These are phyloP conservation scores for Tribolium freemani DNA, from an alignment of 2,888 invertebrate species.

Conservation along the genomic window DNA sequence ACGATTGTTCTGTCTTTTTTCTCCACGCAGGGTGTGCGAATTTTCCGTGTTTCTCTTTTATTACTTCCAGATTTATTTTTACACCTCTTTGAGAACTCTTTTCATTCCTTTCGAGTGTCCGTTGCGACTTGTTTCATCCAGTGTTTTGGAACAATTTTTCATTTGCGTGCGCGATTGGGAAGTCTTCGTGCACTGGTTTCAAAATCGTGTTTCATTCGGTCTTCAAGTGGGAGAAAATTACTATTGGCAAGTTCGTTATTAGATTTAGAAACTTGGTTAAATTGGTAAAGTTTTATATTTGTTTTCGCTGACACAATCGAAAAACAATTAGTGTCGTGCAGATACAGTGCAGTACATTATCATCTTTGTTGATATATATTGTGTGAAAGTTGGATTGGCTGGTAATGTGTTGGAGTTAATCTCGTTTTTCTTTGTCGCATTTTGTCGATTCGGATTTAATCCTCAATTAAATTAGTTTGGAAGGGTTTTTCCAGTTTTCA, in stretches of 20 bases:
- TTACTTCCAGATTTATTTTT: neutral
- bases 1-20: neutral
- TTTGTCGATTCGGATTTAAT: slow-evolving; percentile 8
- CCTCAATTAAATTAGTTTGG: slow-evolving; percentile 4
- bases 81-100: neutral
- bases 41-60: neutral
- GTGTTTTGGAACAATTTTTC: neutral
- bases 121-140: neutral
- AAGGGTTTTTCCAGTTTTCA: slow-evolving; percentile 13
- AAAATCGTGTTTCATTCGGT: neutral
- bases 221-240: slow-evolving; percentile 27
- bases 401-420: slow-evolving; percentile 1
- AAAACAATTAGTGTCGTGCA: slow-evolving; percentile 14
- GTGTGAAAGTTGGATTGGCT: neutral
- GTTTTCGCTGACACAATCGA: slow-evolving; percentile 11
- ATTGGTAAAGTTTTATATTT: slow-evolving; percentile 32
- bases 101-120: neutral
- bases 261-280: slow-evolving; percentile 32
- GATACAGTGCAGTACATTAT: slow-evolving; percentile 10
- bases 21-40: neutral
- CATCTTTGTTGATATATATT: neutral
- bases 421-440: slow-evolving; percentile 17
- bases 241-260: slow-evolving; percentile 28
- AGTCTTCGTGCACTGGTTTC: neutral
- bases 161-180: neutral